These are phyloP conservation scores for Asbolus verrucosus DNA, from an alignment of 1,140 invertebrate species.

Conservation along the genomic window DNA sequence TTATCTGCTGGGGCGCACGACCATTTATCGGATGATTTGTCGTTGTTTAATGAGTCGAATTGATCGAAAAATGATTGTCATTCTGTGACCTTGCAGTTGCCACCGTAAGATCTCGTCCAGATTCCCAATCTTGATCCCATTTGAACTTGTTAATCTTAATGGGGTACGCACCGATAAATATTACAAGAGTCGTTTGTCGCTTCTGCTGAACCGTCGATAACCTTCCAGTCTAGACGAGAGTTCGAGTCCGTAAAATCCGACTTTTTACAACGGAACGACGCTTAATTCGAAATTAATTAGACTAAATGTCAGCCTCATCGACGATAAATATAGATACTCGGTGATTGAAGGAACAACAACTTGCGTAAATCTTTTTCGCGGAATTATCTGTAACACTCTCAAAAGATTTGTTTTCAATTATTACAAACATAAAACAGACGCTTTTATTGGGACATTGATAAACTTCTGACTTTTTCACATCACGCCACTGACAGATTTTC, in stretches of 20 bases:
- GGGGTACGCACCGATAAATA: background rate
- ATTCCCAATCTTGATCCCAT: no score
- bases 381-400: background rate
- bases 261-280: background rate
- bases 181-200: conserved; percentile 4
- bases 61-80: no score
- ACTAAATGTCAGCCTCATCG: no score
- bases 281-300: no score
- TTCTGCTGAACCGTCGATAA: background rate
- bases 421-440: background rate
- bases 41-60: no score
- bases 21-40: no score
- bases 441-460: background rate
- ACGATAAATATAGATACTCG: background rate
- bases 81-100: background rate
- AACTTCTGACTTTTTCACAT: background rate
- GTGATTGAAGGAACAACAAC: background rate
- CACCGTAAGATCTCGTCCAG: no score
- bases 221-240: conserved; percentile 3
- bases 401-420: background rate
- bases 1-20: no score
- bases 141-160: conserved; percentile 14
- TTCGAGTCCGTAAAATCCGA: no score
- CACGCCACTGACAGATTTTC: background rate
- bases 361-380: background rate